Base-by-base conservation (phyloP, 2,113 vertebrate species). In the Ochotona princeps region DNA sequence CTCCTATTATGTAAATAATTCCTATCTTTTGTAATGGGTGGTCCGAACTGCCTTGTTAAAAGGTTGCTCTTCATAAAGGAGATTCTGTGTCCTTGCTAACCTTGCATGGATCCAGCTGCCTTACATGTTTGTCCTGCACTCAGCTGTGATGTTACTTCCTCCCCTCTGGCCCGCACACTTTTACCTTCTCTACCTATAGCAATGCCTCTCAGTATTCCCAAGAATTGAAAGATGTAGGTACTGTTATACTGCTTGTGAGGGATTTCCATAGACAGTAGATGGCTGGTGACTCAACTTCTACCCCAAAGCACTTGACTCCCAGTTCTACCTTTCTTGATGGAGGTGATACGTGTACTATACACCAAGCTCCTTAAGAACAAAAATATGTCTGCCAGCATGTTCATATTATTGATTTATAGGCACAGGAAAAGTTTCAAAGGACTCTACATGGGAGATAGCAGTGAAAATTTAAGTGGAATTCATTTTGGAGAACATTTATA, bases 1-100 rank as follows among this genome's bases (percentile, higher is more conserved):
- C 44, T 83, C 63, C 35, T 78, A 13, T 89, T 92, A 94, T 91
- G 87, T 81, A 91, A 90, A 93, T 73, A 51, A 87, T 54, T 76
- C 61, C 21, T 76, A 44, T 61, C 54, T 60, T 90, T 32, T 49
- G 25, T 38, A 49, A n/a, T 1, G 49, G 20, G n/a, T 87, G 92
- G 49, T n/a, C 87, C 93, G 65, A 89, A 54, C 57, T 17, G 13
- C 13, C 8, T 35, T 73, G 21, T 83, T 67, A 73, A 80, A 90
- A 75, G 23, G n/a, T 21, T 92, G 79, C 80, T 86, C 83, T 67
- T 96, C 70, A 51, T 83, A 60, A 81, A 65, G 83, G 32, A 5
- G 63, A 54, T 32, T 83, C 47, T 9, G 74, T 21, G 35, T 57
- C 38, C 76, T 83, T 75, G 38, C 20, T 74, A 54, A 65, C 32